Evolutionary conservation across 2,113 vertebrate genomes (phyloP), one percentile per base, ranked within the genome.

Genomic region (Scomber japonicus): DNA sequence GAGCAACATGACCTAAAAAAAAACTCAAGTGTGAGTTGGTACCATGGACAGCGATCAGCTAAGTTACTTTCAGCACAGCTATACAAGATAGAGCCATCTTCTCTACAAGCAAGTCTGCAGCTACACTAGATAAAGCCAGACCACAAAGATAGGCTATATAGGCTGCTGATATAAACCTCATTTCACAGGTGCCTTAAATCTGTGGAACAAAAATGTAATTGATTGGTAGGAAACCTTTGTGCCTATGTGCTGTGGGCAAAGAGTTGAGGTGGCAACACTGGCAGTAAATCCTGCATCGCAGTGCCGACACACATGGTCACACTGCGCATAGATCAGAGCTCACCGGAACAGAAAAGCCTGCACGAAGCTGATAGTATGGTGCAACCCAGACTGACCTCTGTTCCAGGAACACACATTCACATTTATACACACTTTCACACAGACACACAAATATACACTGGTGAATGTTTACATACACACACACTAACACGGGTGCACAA

Each of bases 271-370:
- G 51, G 71, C 53, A 71, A 64, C 63, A 64, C 59, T 59, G 48
- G 68, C 70, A 77, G 75, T 90, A 88, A 93, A 94, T 92, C 87
- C 71, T 81, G 49, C 63, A 75, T 78, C 81, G 88, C 67, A 51
- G 50, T 61, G 71, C 16, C 15, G 72, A 91, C 55, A 89, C 69
- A 75, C 71, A 84, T 70, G 76, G 66, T 73, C 88, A 86, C 78
- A 53, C 17, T 11, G 1, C 30, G 51, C 64, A 88, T 85, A 80
- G 76, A 92, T 86, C 83, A 74, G 19, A 19, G 66, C 68, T 86
- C 68, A 69, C 46, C 24, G 59, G 78, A 86, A 80, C 62, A 67
- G 60, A 82, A 86, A 84, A 69, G 71, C 78, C 85, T 87, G 68
- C 84, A 75, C 51, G 24, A 73, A 80, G 57, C 71, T 71, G 80